phyloP scores from a whole-genome alignment of 2,888 invertebrate species.

The Drosophila fungiperda region DNA sequence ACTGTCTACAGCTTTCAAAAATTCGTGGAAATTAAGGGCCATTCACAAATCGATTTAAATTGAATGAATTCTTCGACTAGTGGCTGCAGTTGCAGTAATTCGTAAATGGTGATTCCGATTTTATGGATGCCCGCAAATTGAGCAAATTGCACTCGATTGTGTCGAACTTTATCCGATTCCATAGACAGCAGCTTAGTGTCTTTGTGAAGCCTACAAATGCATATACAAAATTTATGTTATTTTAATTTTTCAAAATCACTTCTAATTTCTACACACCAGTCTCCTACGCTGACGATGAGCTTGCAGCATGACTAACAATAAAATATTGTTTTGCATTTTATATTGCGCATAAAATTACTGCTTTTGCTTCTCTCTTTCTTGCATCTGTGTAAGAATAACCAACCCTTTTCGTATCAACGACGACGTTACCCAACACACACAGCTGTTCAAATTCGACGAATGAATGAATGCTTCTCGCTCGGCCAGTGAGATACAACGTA shows the following conservation, averaged over 20 bases:
- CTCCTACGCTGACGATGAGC: neutral
- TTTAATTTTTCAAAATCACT: no score
- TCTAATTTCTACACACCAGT: neutral
- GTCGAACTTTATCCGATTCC: neutral
- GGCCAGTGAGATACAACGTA: neutral
- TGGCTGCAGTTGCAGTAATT: no score
- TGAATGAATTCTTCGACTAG: no score
- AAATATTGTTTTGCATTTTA: neutral
- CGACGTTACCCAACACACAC: constrained; percentile 4
- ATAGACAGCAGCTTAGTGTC: neutral
- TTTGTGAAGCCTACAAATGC: neutral
- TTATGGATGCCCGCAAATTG: no score
- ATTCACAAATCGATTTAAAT: no score
- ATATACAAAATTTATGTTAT: neutral
- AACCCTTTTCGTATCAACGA: neutral
- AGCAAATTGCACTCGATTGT: no score
- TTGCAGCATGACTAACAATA: neutral
- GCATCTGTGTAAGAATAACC: neutral
- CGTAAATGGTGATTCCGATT: no score
- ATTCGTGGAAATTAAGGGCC: no score
- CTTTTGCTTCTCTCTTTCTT: neutral
- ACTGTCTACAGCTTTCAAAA: no score
- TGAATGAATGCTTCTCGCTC: neutral
- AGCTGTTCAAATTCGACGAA: constrained; percentile 8
- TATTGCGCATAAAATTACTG: neutral